Conservation (phyloP, 53 echinoderm and acorn worm species). For the Crossaster papposus region DNA sequence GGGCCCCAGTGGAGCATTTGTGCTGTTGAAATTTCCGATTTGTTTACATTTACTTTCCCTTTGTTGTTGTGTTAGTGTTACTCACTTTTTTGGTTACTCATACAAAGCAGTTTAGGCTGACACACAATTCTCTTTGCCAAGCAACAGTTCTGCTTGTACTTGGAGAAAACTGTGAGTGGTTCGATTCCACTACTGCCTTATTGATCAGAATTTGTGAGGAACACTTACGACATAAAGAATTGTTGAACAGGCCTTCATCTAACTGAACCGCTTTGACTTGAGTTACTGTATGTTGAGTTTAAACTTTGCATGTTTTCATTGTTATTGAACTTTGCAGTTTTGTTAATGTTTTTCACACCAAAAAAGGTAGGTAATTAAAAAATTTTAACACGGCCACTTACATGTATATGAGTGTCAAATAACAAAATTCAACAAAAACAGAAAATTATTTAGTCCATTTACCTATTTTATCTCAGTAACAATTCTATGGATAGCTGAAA, state of each 20-base stretch:
- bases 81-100: background rate
- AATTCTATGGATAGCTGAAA: background rate
- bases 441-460: no score
- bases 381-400: background rate
- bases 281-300: no score
- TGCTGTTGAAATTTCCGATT: background rate
- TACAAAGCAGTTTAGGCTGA: background rate
- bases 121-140: background rate
- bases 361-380: background rate
- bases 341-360: background rate
- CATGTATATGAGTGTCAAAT: no score
- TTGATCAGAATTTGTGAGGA: background rate
- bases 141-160: background rate
- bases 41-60: background rate
- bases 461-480: background rate
- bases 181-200: background rate
- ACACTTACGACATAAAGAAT: background rate
- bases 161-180: background rate
- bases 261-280: background rate
- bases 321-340: background rate
- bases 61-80: background rate
- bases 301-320: background rate
- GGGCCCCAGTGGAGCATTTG: background rate
- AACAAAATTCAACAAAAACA: background rate
- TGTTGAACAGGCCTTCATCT: background rate